phyloP scores from a whole-genome alignment of 1,140 invertebrate genomes.

The Yoshiicerus persimilis region DNA sequence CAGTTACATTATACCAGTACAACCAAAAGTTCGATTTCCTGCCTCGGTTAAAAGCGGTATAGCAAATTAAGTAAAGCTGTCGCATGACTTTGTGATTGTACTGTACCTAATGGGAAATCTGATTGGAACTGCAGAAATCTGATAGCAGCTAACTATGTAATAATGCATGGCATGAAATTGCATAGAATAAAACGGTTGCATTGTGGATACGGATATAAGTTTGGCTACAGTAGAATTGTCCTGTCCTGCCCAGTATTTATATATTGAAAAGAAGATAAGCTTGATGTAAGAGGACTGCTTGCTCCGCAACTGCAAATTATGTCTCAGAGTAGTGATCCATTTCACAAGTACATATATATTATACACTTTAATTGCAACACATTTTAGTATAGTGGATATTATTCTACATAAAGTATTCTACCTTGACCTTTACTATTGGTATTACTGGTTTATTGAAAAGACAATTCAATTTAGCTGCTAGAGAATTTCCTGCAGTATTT shows the following conservation, averaged over 20 bases:
- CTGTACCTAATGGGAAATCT: neutral
- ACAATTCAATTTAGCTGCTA: neutral
- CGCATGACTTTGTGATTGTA: neutral
- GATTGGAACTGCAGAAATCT: neutral
- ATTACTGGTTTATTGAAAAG: neutral
- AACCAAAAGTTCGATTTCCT: neutral
- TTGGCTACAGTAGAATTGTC: too few species aligned
- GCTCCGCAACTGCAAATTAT: neutral
- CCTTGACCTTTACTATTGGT: neutral
- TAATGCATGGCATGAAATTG: neutral
- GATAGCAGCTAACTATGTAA: neutral
- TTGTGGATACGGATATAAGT: neutral
- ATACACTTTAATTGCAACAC: neutral
- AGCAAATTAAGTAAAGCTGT: neutral
- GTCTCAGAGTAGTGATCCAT: too few species aligned
- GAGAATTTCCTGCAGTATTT: neutral
- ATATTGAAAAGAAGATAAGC: neutral
- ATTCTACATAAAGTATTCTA: neutral
- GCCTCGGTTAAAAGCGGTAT: neutral
- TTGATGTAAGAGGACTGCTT: neutral
- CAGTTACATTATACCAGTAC: neutral
- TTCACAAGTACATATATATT: neutral
- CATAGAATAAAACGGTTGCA: neutral
- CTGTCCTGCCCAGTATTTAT: neutral
- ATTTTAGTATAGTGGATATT: too few species aligned